These are phyloP conservation scores for Aleiodes leptofemur DNA, from an alignment of 2,888 invertebrate species.

Conservation along the genomic window DNA sequence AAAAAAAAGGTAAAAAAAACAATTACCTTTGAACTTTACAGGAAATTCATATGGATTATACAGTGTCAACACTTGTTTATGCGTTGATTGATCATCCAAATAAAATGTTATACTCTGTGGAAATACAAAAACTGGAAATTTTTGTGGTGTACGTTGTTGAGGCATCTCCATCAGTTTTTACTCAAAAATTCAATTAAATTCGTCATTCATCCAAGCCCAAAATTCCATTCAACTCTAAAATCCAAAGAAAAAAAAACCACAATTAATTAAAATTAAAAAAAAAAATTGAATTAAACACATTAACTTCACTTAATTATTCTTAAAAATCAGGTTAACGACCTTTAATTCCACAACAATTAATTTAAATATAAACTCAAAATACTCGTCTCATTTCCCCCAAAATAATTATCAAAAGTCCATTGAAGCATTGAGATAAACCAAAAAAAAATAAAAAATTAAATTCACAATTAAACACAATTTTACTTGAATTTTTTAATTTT, in stretches of 20 bases:
- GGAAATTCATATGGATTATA: constrained; percentile 92
- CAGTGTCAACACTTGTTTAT: constrained; percentile 88
- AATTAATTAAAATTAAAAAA: constrained; percentile 54
- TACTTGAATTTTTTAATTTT: too few relatives aligned
- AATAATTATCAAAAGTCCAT: constrained; percentile 1
- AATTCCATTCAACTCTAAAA: constrained; percentile 4
- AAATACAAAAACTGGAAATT: constrained; percentile 89
- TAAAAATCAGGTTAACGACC: too few relatives aligned
- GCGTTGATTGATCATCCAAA: constrained; percentile 84
- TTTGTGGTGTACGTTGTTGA: constrained; percentile 64
- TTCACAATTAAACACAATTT: too few relatives aligned
- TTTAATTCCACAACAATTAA: too few relatives aligned
- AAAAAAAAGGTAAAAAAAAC: background rate
- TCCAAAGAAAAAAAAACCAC: constrained; percentile 12
- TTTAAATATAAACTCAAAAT: background rate
- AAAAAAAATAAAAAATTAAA: too few relatives aligned
- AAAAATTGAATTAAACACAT: constrained; percentile 22
- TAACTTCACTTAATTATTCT: background rate
- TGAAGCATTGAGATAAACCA: too few relatives aligned
- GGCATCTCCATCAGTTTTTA: constrained; percentile 27
- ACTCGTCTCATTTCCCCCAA: background rate
- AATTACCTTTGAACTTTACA: constrained; percentile 86
- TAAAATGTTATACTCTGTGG: constrained; percentile 87
- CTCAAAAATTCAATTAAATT: background rate
- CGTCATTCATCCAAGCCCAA: background rate